These are phyloP conservation scores for Coenonympha glycerion DNA, from an alignment of 2,888 invertebrate genomes.

Conservation along the genomic window DNA sequence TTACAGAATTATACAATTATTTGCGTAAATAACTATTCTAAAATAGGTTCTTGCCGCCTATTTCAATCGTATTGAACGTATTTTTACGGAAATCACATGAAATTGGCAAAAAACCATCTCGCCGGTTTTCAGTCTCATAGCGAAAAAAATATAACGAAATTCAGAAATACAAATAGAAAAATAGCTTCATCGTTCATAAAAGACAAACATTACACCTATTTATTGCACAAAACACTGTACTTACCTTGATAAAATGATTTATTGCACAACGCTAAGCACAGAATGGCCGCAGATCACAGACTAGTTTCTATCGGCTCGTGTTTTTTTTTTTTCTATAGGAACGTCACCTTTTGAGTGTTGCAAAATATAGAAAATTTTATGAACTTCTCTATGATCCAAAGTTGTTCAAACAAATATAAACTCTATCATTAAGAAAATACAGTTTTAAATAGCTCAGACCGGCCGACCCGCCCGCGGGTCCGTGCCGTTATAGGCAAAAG, in stretches of 20 bases:
- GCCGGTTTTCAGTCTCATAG: background rate
- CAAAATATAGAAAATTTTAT: too few relatives aligned
- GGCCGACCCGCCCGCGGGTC: too few relatives aligned
- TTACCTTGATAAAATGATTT: background rate
- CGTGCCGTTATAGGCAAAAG: too few relatives aligned
- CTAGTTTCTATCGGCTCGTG: too few relatives aligned
- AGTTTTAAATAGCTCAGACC: too few relatives aligned
- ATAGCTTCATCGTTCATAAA: background rate
- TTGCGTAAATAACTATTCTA: background rate
- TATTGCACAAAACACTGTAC: background rate
- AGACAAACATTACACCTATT: background rate
- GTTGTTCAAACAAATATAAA: too few relatives aligned
- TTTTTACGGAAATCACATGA: background rate
- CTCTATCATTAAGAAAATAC: too few relatives aligned
- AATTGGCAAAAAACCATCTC: background rate
- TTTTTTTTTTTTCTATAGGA: too few relatives aligned
- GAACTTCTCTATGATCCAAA: too few relatives aligned
- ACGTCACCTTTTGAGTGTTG: too few relatives aligned
- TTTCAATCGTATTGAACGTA: background rate
- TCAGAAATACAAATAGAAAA: background rate
- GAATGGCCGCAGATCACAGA: too few relatives aligned
- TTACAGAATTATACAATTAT: background rate
- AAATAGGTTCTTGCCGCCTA: background rate
- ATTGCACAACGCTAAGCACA: background rate
- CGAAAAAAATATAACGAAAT: background rate